A percentile compares a stretch with the other conserved stretches of the same genome.
These are phyloP conservation scores for Microvelia longipes DNA, from an alignment of 1,140 invertebrate genomes.

Conservation along the genomic window DNA sequence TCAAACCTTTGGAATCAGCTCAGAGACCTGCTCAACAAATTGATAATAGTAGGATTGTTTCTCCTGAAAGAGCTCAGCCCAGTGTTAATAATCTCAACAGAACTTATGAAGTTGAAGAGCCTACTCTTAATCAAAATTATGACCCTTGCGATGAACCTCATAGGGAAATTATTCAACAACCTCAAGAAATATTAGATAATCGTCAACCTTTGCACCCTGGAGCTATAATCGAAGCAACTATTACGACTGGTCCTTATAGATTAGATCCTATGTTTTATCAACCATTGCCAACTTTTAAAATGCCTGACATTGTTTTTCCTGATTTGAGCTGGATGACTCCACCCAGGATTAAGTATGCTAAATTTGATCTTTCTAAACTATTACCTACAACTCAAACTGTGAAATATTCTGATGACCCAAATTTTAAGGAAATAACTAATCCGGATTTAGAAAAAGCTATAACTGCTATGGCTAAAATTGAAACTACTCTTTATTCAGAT, in stretches of 20 bases:
- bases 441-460: slow-evolving; percentile 18
- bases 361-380: neutral
- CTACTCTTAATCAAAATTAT: neutral
- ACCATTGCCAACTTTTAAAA: neutral
- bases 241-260: neutral
- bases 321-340: neutral
- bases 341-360: neutral
- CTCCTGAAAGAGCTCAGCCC: neutral
- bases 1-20: slow-evolving; percentile 18
- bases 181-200: neutral
- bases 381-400: neutral
- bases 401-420: neutral
- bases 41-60: too few relatives aligned
- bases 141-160: too few relatives aligned
- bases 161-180: too few relatives aligned
- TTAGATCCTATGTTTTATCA: neutral
- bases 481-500: slow-evolving; percentile 17
- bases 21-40: neutral
- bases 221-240: neutral
- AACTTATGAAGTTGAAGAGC: slow-evolving; percentile 7
- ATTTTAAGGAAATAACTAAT: slow-evolving; percentile 1
- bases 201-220: neutral
- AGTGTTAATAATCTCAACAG: neutral
- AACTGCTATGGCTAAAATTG: slow-evolving; percentile 16
- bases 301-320: neutral